A percentile compares a stretch with the other conserved stretches of the same genome.
These are phyloP conservation scores for Ploceus nigricollis DNA, from an alignment of 2,113 vertebrate genomes.

Conservation along the genomic window DNA sequence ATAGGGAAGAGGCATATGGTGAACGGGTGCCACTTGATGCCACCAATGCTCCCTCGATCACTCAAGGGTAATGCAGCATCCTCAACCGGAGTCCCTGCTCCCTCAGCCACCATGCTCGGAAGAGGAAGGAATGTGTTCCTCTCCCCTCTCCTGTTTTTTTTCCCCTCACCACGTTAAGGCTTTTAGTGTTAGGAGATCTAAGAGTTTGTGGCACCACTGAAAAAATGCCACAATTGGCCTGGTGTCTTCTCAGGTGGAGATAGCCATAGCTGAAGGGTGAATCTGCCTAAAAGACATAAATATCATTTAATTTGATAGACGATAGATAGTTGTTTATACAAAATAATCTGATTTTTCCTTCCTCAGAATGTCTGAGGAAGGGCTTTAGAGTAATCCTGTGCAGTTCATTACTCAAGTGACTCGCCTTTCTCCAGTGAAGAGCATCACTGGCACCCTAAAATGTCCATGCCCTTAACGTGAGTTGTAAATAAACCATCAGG, in stretches of 20 bases:
- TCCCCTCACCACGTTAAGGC: not conserved
- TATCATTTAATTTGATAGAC: not conserved
- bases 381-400: not conserved
- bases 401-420: not conserved
- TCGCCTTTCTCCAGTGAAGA: not conserved
- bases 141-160: not conserved
- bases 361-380: not conserved
- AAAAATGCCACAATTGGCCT: not conserved
- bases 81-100: not conserved
- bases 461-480: rapidly evolving
- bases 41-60: not conserved
- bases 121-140: not conserved
- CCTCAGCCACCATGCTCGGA: not conserved
- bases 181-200: not conserved
- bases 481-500: not conserved
- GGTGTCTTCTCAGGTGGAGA: not conserved
- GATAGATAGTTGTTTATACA: not conserved
- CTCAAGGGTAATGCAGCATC: not conserved
- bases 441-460: not conserved
- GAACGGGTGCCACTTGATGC: rapidly evolving
- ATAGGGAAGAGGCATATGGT: rapidly evolving
- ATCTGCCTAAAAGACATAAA: not conserved
- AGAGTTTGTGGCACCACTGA: not conserved
- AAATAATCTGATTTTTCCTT: not conserved
- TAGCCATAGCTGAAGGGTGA: not conserved